Conservation (phyloP, 37 sponge, comb jelly and placozoan genomes). For the Diacarnus erythraeanus region DNA sequence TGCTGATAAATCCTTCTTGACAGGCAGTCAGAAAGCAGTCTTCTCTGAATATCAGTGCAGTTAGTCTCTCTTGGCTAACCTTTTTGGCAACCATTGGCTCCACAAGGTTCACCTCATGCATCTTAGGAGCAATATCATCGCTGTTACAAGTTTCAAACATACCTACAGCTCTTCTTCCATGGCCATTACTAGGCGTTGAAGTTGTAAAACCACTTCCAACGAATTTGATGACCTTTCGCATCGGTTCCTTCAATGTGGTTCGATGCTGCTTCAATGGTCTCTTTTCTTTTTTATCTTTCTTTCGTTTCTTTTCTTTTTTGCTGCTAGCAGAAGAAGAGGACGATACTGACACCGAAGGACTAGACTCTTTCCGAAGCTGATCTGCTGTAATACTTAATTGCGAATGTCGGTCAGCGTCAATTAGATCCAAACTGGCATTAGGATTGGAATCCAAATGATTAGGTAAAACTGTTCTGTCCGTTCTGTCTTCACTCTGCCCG, state of each 20-base stretch:
- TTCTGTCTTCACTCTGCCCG: neutral
- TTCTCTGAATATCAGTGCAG: constrained; percentile 71
- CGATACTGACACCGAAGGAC: constrained; percentile 6
- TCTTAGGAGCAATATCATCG: constrained; percentile 67
- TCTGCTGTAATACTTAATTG: neutral
- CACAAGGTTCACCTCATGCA: constrained; percentile 81
- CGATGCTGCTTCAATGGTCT: neutral
- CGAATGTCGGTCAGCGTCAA: neutral
- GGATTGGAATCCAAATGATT: neutral
- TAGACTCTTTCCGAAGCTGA: neutral
- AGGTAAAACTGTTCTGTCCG: neutral
- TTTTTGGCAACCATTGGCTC: constrained; percentile 79
- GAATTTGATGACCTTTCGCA: constrained; percentile 31
- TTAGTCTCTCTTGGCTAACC: constrained; percentile 80
- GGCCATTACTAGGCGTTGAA: neutral
- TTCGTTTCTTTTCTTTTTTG: constrained; percentile 12
- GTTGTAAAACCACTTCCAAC: constrained; percentile 1
- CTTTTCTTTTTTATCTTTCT: constrained; percentile 30
- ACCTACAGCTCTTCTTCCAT: constrained; percentile 1
- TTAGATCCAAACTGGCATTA: neutral
- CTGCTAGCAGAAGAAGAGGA: neutral
- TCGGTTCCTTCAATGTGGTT: neutral
- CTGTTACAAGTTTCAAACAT: constrained; percentile 61
- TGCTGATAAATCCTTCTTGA: constrained; percentile 73
- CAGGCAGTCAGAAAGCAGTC: constrained; percentile 70